phyloP scores from a whole-genome alignment of 1,140 invertebrate genomes.

The Drosophila pallidifrons region DNA sequence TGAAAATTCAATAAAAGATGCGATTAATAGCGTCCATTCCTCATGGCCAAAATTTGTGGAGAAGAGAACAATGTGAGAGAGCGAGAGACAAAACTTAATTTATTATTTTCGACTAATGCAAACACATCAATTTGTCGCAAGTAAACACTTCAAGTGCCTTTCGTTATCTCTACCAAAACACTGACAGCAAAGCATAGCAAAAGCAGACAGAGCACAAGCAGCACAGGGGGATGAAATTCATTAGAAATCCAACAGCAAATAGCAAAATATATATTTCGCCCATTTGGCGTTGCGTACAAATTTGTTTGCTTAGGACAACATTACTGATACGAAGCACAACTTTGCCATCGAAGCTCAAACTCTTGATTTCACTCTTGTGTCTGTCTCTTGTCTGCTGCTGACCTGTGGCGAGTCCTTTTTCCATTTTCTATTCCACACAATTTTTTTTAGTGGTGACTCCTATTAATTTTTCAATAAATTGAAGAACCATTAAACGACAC shows the following conservation, averaged over 20 bases:
- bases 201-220: background rate
- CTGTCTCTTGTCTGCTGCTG: slow-evolving; percentile 5
- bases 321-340: slow-evolving; percentile 11
- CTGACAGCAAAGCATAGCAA: slow-evolving; percentile 46
- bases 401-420: slow-evolving; percentile 42
- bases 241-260: slow-evolving; percentile 79
- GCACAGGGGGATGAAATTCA: slow-evolving; percentile 47
- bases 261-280: slow-evolving; percentile 64
- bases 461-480: slow-evolving; percentile 77
- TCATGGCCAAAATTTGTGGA: background rate
- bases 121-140: slow-evolving; percentile 82
- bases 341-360: no score
- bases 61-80: background rate
- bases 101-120: slow-evolving; percentile 78
- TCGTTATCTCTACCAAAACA: slow-evolving; percentile 74
- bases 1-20: slow-evolving; percentile 21
- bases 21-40: background rate
- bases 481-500: slow-evolving; percentile 44
- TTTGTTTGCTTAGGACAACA: slow-evolving; percentile 74
- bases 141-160: slow-evolving; percentile 80
- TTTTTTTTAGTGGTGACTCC: background rate
- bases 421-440: background rate
- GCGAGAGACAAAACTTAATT: slow-evolving; percentile 63
- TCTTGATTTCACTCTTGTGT: no score
- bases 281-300: slow-evolving; percentile 54